A percentile compares a stretch with the other conserved stretches of the same genome.
Conservation (phyloP, 2,113 vertebrate species). For the Halichoerus grypus region DNA sequence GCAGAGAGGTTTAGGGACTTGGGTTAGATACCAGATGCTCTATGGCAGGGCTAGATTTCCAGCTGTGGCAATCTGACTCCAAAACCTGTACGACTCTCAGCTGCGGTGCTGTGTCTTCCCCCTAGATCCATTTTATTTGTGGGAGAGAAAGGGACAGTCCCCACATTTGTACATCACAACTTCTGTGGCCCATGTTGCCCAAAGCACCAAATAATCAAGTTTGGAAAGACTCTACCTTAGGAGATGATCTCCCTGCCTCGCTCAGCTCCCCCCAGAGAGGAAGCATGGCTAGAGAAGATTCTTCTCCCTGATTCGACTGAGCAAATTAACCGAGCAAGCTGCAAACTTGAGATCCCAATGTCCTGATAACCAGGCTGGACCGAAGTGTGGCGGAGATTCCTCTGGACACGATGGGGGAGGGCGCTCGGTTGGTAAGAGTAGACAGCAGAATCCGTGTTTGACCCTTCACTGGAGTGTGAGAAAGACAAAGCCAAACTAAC, state of each 20-base stretch:
- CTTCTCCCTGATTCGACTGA: background rate
- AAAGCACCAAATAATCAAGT: background rate
- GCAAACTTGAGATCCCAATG: background rate
- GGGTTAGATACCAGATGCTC: background rate
- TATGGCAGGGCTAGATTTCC: background rate
- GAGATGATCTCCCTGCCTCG: background rate
- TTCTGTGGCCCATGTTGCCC: background rate
- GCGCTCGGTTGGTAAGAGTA: fast-evolving
- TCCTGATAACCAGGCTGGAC: background rate
- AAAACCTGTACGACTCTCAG: background rate
- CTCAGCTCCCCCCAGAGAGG: background rate
- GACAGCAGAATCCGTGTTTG: background rate
- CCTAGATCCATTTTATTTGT: background rate
- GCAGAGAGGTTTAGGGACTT: background rate
- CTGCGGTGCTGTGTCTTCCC: too few relatives aligned
- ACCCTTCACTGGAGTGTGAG: constrained; percentile 50
- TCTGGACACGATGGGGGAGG: background rate
- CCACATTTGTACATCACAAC: background rate
- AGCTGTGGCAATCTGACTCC: too few relatives aligned
- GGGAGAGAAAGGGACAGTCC: background rate
- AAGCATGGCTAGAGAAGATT: background rate
- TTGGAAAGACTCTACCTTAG: background rate
- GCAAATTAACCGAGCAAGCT: background rate
- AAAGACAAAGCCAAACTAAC: constrained; percentile 50
- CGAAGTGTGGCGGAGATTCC: background rate